Evolutionary conservation across 2,113 vertebrate genomes (phyloP), one percentile per base, ranked within the genome.

Genomic region (Setophaga kirtlandii): DNA sequence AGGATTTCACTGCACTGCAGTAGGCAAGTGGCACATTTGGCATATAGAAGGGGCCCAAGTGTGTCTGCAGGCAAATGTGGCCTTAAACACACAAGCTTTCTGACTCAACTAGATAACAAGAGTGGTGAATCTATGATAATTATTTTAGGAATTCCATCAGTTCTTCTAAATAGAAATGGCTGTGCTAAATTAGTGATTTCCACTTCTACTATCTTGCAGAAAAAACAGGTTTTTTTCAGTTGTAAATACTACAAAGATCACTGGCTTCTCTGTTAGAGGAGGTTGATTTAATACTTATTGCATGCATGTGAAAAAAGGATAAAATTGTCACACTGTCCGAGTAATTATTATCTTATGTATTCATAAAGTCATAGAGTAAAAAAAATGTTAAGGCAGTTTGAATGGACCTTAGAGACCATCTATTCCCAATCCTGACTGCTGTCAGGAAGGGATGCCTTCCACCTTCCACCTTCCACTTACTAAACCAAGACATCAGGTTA

Each of bases 1-100:
- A 97, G 56, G 88, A 97, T 96, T 97, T 95, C 50, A 15, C 81
- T 87, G n/a, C 28, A 81, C 69, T 94, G 52, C 60, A 89, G 50
- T 87, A 70, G 87, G 77, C 84, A 91, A 97, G 80, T 30, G 50
- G 81, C 67, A 88, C 83, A 85, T 92, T 92, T 92, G 46, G 88
- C 76, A 55, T 77, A 92, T 37, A 67, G 30, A 63, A 63, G 63
- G 63, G 71, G 42, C 49, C 70, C 25, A 13, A 64, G 74, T 52
- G 39, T 19, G 15, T 65, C 83, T 94, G 71, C 93, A 94, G 91
- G 65, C 15, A 95, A 80, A 63, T 10, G 13, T 62, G 76, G 35
- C 52, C 24, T 65, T 69, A 67, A 23, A 46, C 39, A 41, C 21
- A 33, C 30, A 49, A 78, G 68, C 46, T 89, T 96, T 88, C 80